Evolutionary conservation across 1,140 invertebrate genomes (phyloP).

Genomic region (Penaeus indicus): DNA sequence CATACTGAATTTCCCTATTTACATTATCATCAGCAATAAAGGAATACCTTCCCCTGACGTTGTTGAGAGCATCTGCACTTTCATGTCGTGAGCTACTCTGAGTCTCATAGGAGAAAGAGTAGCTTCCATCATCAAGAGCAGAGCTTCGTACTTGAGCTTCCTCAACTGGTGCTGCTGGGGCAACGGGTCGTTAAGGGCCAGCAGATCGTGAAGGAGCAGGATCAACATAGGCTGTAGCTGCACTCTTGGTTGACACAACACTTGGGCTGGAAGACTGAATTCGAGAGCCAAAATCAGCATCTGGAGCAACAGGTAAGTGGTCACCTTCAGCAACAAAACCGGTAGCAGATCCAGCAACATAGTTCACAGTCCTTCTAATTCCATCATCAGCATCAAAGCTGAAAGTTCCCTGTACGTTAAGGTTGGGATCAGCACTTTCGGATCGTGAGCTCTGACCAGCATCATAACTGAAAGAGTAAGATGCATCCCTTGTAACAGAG

Average conservation of each 20-base stretch:
- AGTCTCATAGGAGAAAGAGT: background rate
- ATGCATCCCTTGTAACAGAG: conserved; percentile 22
- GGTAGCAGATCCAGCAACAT: conserved; percentile 67
- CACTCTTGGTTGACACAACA: background rate
- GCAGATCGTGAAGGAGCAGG: background rate
- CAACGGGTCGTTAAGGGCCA: background rate
- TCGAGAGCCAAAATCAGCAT: background rate
- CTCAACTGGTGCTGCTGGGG: background rate
- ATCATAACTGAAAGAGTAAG: conserved; percentile 57
- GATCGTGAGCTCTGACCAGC: conserved; percentile 62
- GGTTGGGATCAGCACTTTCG: conserved; percentile 64
- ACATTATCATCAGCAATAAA: background rate
- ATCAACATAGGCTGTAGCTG: background rate
- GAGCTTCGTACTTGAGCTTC: background rate
- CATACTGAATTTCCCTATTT: conserved; percentile 18
- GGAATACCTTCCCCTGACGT: background rate
- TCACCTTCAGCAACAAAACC: conserved; percentile 47
- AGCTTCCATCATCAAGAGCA: background rate
- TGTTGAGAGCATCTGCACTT: background rate
- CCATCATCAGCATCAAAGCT: conserved; percentile 69
- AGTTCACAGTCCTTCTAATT: conserved; percentile 68
- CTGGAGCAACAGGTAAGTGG: conserved; percentile 40
- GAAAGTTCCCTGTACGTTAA: conserved; percentile 68
- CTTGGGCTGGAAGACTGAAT: background rate
- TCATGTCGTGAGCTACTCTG: background rate